Evolutionary conservation across 37 sponge, comb jelly and placozoan genomes (phyloP), one percentile per base, ranked within the genome.

Genomic region (Beroe forskalii): DNA sequence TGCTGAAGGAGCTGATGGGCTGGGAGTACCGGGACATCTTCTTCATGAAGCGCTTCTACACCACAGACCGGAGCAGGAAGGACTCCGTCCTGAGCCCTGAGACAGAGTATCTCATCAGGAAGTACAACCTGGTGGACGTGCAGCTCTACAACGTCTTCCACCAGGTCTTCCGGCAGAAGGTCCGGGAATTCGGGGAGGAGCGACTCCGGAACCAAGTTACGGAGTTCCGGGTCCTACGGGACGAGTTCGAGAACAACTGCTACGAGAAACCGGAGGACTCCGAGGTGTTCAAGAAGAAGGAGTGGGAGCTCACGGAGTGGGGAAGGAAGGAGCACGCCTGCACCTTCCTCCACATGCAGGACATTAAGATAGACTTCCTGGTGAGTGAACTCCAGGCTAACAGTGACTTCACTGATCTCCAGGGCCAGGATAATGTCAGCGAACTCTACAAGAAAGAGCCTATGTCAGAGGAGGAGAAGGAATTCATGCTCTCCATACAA

Each of bases 1-100:
- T 69, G 38, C 38, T 69, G 37, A 69, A 69, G 38, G 72, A 69
- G 17, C 36, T 32, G 38, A 69, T 69, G 72, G 72, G 72, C 35
- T 69, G 72, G 72, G 38, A 69, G 39, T 69, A 36, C 38, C 72
- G 32, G 38, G 72, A 69, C 17, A 69, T 69, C 28, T 69, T 69
- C 38, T 69, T 69, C 72, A 69, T 69, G 72, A 69, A 69, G 19
- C 72, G 72, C 19, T 69, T 69, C 38, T 35, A 28, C 19, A 69
- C 72, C 35, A 33, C 72, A 32, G 72, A 69, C 38, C 35, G 72
- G 19, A 69, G 72, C 32, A 32, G 72, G 38, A 69, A 69, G 17
- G 72, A 69, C 39, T 32, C 36, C 2, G 19, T 14, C 12, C 72
- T 69, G 27, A 69, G 72, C 38, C 39, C 17, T 2, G 19, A 35